Evolutionary conservation across 2,888 invertebrate species (phyloP), one percentile per base, ranked within the genome.

Genomic region (Ligdia adustata): DNA sequence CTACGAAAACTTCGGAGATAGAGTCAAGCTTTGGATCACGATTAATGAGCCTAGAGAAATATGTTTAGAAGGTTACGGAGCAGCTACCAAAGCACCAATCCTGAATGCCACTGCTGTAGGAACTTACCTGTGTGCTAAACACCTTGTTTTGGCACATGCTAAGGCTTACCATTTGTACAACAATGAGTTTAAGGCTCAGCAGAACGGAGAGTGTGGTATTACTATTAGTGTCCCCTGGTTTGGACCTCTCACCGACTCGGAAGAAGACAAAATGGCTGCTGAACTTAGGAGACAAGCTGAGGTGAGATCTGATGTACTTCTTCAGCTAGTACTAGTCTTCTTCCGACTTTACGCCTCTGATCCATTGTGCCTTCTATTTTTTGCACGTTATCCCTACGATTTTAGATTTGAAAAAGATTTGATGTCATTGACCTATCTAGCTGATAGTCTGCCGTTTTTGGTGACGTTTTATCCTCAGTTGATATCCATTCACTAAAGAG

Each of bases 21-120:
- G 90, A 45, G 91, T 89, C 0, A 90, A 91, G 57, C 62, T 75
- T 7, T 93, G 92, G 91, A 88, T 92, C 6, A 93, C 93, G 0
- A 86, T 92, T 45, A 93, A 93, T 57, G 93, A 93, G 56, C 92
- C 92, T 0, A 75, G 70, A 46, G 75, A 82, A 49, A 75, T 79
- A 24, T 88, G 84, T 37, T 66, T 61, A 0, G 61, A 70, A 9
- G 91, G 91, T 0, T 93, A 93, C 61, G 90, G 90, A 0, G 40
- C 29, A 1, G 58, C 43, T 0, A 61, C 66, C 0, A 71, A 69
- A 46, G 79, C 84, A 9, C 85, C 84, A 0, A 67, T 74, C 3
- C 42, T 90, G 1, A 75, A 85, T 31, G 67, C 78, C 0, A 73
- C 85, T 1, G 91, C 86, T 22, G 60, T 88, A 2, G 91, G 82